Conservation (phyloP, 1,140 invertebrate species). For the Drosophila sproati region DNA sequence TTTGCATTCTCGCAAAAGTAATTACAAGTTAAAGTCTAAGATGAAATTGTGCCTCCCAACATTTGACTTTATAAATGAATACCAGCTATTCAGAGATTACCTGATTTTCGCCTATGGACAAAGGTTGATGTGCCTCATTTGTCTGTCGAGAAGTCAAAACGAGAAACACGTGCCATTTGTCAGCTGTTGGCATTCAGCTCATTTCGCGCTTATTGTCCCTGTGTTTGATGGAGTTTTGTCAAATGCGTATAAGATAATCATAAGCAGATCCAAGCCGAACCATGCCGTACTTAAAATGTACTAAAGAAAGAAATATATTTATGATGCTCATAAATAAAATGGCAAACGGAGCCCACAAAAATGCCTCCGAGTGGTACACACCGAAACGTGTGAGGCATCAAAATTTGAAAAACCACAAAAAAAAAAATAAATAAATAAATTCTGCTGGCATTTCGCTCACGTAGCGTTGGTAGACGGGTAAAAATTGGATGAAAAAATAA, state of each 20-base stretch:
- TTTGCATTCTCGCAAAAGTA: not conserved
- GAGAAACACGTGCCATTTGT: slow-evolving; percentile 66
- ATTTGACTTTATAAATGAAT: not conserved
- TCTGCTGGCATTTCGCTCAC: slow-evolving; percentile 33
- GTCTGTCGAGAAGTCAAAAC: slow-evolving; percentile 31
- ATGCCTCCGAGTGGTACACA: slow-evolving; percentile 47
- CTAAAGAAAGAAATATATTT: slow-evolving; percentile 64
- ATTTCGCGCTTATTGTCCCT: slow-evolving; percentile 24
- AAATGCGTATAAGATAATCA: slow-evolving; percentile 63
- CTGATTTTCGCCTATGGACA: not conserved
- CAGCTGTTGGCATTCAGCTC: slow-evolving; percentile 20
- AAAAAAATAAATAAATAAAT: slow-evolving; percentile 33
- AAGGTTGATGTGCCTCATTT: slow-evolving; percentile 32
- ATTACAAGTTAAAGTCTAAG: not conserved
- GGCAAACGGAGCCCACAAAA: slow-evolving; percentile 44
- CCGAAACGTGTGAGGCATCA: slow-evolving; percentile 71
- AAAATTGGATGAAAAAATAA: slow-evolving; percentile 20
- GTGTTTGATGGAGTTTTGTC: slow-evolving; percentile 43
- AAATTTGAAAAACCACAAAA: slow-evolving; percentile 39
- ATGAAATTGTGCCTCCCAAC: not conserved
- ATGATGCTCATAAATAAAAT: slow-evolving; percentile 75
- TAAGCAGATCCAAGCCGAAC: slow-evolving; percentile 21
- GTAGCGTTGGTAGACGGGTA: slow-evolving; percentile 39
- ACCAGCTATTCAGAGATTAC: not conserved
- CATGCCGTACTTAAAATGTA: slow-evolving; percentile 46